Conservation (phyloP, 1,140 invertebrate species). For the Caerostris extrusa region DNA sequence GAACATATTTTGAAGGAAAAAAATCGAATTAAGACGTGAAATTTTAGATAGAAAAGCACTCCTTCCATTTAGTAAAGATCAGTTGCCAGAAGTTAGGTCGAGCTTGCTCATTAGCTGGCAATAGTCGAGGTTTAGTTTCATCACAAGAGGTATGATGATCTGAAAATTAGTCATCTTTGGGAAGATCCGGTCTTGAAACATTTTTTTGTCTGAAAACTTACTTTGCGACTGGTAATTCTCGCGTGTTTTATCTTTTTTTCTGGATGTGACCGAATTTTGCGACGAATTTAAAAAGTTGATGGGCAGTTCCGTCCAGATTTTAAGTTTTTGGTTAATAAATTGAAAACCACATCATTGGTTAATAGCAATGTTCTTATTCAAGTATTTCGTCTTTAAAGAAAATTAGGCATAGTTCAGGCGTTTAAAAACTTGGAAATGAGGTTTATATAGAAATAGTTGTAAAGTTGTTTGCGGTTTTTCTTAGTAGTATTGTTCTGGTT, state of each 20-base stretch:
- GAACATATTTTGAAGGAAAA: too few relatives aligned
- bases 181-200: slow-evolving; percentile 31
- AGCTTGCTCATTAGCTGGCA: background rate
- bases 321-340: background rate
- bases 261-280: background rate
- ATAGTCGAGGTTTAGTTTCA: background rate
- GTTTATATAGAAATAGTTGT: background rate
- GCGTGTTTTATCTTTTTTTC: background rate
- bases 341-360: background rate
- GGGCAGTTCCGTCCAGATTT: background rate
- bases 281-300: background rate
- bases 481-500: too few relatives aligned
- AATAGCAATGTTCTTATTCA: background rate
- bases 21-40: too few relatives aligned
- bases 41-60: too few relatives aligned
- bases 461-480: background rate
- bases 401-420: background rate
- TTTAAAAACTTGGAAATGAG: background rate
- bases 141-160: background rate
- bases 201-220: slow-evolving; percentile 17
- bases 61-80: too few relatives aligned
- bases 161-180: slow-evolving; percentile 5
- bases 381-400: background rate
- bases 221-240: background rate
- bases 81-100: background rate